Evolutionary conservation across 2,888 invertebrate species (phyloP), one percentile per base, ranked within the genome.

Genomic region (Hypolimnas misippus): DNA sequence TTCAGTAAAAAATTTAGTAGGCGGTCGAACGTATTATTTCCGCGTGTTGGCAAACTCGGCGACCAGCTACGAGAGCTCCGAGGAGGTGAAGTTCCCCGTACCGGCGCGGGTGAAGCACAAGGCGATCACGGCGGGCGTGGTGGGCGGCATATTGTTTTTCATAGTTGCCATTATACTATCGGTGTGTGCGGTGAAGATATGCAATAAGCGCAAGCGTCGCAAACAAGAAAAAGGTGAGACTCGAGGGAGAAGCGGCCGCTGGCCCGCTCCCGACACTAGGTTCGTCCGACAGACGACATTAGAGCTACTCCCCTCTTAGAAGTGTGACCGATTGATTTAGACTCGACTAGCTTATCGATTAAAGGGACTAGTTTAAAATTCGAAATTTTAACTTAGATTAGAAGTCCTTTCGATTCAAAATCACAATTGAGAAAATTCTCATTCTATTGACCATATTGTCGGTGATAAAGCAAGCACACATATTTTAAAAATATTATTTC

Each of bases 151-250:
- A 81, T 94, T 98, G 84, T 98, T 99, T 94, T 98, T 98, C 94
- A 96, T 98, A 83, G 98, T 98, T 81, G 98, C 98, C 88, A 98
- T 98, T 91, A 97, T 98, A 83, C 95, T 99, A 81, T 98, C 98
- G 78, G 97, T 98, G 83, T 98, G 98, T 93, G 98, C 98, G 78
- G 98, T 98, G 83, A 98, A 98, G 94, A 98, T 98, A 90, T 98
- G 98, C 95, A 98, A 98, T 94, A 98, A 98, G 93, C 94, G 98
- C 84, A 98, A 98, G 93, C 95, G 98, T 81, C 96, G 98, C 94
- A 98, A 98, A 95, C 98, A 98, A 93, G 98, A 98, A 93, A 98
- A 98, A 97, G 98, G 98, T 98, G 94, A 93, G 93, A n/a, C 57
- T n/a, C 44, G 50, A 50, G 57, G 61, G 65, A 69, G 69, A 65